These are phyloP conservation scores for Tolypeutes matacus DNA, from an alignment of 2,797 vertebrate genomes.

Conservation along the genomic window DNA sequence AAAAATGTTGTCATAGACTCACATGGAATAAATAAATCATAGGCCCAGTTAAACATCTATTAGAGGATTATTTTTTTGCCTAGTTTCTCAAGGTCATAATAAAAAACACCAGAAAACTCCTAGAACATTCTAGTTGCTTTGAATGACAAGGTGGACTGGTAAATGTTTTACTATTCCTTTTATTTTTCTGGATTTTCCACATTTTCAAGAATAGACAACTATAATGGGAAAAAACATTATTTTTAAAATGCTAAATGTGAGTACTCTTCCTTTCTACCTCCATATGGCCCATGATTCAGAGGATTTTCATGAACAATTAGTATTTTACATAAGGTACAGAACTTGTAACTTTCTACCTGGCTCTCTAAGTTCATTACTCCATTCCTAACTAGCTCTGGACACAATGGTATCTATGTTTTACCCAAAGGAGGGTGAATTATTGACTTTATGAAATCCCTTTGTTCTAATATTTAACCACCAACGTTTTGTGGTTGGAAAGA, in stretches of 20 bases:
- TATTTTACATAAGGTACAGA: background rate
- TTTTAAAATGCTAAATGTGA: background rate
- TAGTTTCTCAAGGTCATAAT: background rate
- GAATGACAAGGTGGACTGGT: background rate
- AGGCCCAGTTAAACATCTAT: background rate
- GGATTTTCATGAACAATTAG: background rate
- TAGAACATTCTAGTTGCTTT: background rate
- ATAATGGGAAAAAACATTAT: background rate
- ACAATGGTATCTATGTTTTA: background rate
- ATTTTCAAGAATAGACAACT: background rate
- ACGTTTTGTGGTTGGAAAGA: background rate
- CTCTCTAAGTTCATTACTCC: background rate
- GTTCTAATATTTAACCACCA: slow-evolving; percentile 23
- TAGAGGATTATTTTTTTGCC: background rate
- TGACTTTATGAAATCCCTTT: background rate
- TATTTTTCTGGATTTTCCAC: background rate
- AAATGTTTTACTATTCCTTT: background rate
- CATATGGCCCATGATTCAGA: background rate
- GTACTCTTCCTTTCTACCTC: background rate
- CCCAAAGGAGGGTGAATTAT: background rate
- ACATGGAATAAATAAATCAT: background rate
- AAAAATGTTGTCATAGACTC: background rate
- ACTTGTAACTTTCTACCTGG: background rate
- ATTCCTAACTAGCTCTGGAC: background rate
- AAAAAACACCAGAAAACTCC: background rate